These are phyloP conservation scores for Meandrusa payeni DNA, from an alignment of 2,888 invertebrate genomes.

Conservation along the genomic window DNA sequence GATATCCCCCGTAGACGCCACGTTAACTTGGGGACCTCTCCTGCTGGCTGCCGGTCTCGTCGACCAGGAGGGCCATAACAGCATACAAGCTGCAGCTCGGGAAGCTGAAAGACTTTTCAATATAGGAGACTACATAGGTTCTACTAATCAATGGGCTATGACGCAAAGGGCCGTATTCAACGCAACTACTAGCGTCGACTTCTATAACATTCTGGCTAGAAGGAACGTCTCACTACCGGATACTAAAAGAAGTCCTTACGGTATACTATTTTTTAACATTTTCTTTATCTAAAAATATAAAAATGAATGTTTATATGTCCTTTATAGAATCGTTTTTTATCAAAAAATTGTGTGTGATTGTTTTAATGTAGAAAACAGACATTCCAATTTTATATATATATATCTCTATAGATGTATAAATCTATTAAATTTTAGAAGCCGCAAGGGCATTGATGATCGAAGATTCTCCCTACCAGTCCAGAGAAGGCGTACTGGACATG, in stretches of 20 bases:
- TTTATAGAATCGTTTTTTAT: too few species aligned
- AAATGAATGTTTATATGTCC: too few species aligned
- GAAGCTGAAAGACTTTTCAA: constrained; percentile 80
- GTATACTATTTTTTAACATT: too few species aligned
- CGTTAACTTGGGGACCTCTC: constrained; percentile 90
- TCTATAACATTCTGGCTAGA: constrained; percentile 89
- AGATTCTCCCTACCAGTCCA: constrained; percentile 42
- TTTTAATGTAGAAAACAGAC: too few species aligned
- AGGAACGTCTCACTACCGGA: constrained; percentile 39
- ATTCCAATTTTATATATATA: too few species aligned
- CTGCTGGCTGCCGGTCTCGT: constrained; percentile 87
- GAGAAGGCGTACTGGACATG: constrained; percentile 48
- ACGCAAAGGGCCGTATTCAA: constrained; percentile 83
- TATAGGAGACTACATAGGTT: constrained; percentile 75
- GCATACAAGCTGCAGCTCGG: constrained; percentile 80
- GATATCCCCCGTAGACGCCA: constrained; percentile 93
- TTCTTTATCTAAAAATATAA: too few species aligned
- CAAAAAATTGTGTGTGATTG: too few species aligned
- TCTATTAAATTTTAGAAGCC: constrained; percentile 50
- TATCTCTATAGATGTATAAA: too few species aligned
- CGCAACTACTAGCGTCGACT: constrained; percentile 85
- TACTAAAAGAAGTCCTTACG: constrained; percentile 41
- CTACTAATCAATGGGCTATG: constrained; percentile 83
- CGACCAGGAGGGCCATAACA: constrained; percentile 83
- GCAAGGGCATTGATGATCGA: constrained; percentile 55